Evolutionary conservation across 2,113 vertebrate genomes (phyloP).

Genomic region (Phrynocephalus versicolor): DNA sequence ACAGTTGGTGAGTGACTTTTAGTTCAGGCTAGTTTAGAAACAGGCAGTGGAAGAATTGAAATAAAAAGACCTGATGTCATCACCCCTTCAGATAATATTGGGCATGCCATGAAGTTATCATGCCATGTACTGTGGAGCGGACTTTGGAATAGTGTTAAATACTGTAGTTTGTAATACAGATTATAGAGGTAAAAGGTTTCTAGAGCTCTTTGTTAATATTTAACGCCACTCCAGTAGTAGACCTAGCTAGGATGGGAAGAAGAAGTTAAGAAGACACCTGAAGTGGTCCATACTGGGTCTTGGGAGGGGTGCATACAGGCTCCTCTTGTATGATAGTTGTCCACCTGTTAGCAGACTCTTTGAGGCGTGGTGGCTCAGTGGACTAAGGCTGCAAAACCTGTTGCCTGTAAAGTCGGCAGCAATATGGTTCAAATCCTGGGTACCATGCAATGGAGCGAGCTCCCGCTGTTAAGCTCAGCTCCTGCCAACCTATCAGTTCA

Average conservation of each 20-base stretch:
- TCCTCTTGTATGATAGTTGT: not conserved
- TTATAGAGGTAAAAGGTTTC: not conserved
- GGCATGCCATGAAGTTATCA: not conserved
- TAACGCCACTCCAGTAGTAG: constrained; percentile 11
- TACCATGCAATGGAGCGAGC: too few species aligned
- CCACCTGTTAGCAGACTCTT: not conserved
- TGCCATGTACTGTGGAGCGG: not conserved
- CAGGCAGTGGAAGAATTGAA: too few species aligned
- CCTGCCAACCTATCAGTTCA: too few species aligned
- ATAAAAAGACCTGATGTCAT: not conserved
- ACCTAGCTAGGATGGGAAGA: not conserved
- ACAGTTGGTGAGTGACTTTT: too few species aligned
- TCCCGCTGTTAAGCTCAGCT: too few species aligned
- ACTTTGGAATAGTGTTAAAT: constrained; percentile 10
- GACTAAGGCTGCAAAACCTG: too few species aligned
- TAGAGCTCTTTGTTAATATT: constrained; percentile 2
- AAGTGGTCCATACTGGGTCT: too few species aligned
- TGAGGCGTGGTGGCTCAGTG: too few species aligned
- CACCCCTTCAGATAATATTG: not conserved
- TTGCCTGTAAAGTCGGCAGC: too few species aligned
- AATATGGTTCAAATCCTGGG: too few species aligned
- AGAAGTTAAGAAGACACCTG: not conserved
- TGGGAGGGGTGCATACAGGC: not conserved
- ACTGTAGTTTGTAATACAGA: not conserved
- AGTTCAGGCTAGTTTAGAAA: not conserved